Conservation (phyloP, 1,140 invertebrate species). For the Heterodera schachtii region DNA sequence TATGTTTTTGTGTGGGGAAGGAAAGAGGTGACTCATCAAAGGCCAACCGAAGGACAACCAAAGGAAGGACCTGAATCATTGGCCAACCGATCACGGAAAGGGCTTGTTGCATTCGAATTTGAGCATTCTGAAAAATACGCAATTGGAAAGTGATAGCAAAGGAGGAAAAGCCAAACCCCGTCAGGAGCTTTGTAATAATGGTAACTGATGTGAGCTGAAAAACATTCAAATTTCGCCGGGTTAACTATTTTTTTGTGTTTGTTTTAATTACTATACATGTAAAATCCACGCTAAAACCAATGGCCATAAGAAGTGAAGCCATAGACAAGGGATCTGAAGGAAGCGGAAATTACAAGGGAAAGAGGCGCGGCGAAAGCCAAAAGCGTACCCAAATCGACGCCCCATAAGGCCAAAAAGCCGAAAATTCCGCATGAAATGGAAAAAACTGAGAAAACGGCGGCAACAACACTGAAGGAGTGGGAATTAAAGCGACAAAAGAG, state of each 20-base stretch:
- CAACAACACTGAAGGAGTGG: conserved; percentile 50
- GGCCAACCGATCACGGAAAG: conserved; percentile 60
- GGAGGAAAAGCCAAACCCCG: conserved; percentile 64
- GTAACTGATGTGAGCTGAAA: conserved; percentile 66
- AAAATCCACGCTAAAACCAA: conserved; percentile 69
- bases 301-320: conserved; percentile 66
- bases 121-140: conserved; percentile 46
- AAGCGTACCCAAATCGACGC: conserved; percentile 66
- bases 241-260: background rate
- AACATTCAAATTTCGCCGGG: background rate
- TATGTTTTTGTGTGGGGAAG: no score
- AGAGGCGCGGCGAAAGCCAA: conserved; percentile 64
- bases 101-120: conserved; percentile 53
- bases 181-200: conserved; percentile 68
- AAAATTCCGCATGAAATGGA: conserved; percentile 66
- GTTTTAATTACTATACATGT: conserved; percentile 32
- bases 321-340: conserved; percentile 9
- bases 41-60: background rate
- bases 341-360: conserved; percentile 6
- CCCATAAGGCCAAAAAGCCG: conserved; percentile 66
- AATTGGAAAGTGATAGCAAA: background rate
- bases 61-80: conserved; percentile 47
- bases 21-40: background rate
- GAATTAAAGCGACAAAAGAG: conserved; percentile 2
- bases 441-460: conserved; percentile 65